Conservation (phyloP, 2,888 invertebrate species). For the Tromatobia lineatoria region DNA sequence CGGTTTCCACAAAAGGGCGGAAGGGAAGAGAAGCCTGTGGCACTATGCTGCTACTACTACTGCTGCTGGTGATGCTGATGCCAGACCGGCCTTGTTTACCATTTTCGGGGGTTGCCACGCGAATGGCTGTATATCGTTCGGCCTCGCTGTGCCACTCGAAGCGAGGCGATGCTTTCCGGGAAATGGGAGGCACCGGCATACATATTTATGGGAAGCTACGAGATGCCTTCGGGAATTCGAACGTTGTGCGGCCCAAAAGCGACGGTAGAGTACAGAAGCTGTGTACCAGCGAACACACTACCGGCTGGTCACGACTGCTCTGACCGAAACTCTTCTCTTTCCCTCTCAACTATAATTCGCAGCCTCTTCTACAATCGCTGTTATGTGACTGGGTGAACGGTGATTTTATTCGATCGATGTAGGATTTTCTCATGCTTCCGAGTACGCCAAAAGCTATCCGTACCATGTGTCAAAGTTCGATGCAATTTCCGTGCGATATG, state of each 20-base stretch:
- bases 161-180: conserved; percentile 56
- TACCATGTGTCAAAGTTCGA: background rate
- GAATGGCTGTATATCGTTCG: conserved; percentile 43
- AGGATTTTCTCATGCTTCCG: conserved; percentile 1
- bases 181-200: conserved; percentile 70
- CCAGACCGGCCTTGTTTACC: conserved; percentile 57
- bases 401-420: conserved; percentile 46
- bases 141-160: conserved; percentile 34
- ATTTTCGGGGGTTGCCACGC: conserved; percentile 45
- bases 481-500: background rate
- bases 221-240: conserved; percentile 69
- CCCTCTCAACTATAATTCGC: conserved; percentile 55
- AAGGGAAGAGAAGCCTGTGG: background rate
- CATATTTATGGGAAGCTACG: conserved; percentile 71
- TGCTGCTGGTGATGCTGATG: conserved; percentile 7
- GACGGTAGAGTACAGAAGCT: conserved; percentile 13
- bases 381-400: conserved; percentile 31
- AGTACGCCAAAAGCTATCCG: background rate
- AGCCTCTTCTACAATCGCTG: conserved; percentile 33
- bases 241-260: conserved; percentile 49
- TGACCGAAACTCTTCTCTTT: conserved; percentile 44
- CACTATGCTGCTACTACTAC: conserved; percentile 19
- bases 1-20: conserved; percentile 19
- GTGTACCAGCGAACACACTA: conserved; percentile 1
- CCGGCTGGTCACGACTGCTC: conserved; percentile 46